Evolutionary conservation across 2,113 vertebrate species (phyloP).

Genomic region (Cyprinodon variegatus): DNA sequence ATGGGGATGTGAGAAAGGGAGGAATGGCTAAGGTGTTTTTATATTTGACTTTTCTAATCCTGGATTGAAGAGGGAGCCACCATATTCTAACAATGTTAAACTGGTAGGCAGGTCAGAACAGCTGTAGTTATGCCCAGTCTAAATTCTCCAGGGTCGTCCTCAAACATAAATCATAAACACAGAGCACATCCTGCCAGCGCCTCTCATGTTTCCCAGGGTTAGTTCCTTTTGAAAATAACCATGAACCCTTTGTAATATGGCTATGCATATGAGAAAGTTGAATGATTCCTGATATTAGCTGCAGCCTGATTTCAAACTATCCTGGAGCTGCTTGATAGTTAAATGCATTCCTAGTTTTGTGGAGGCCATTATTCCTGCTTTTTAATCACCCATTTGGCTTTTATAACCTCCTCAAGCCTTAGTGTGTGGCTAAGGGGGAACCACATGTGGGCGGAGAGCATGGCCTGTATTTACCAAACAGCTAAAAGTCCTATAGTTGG

Average conservation of each 20-base stretch:
- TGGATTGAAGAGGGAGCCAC: constrained; percentile 70
- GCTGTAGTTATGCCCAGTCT: constrained; percentile 40
- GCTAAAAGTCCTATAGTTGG: constrained; percentile 12
- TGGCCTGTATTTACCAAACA: constrained; percentile 28
- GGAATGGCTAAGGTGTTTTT: constrained; percentile 63
- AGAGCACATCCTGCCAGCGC: constrained; percentile 47
- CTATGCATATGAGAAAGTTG: constrained; percentile 34
- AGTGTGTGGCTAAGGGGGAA: constrained; percentile 69
- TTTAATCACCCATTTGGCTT: constrained; percentile 82
- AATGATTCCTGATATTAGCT: constrained; percentile 73
- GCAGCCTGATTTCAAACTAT: constrained; percentile 60
- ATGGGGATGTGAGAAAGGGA: constrained; percentile 46
- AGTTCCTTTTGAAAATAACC: constrained; percentile 40
- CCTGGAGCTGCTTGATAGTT: constrained; percentile 69
- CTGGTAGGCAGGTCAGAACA: constrained; percentile 61
- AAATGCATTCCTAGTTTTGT: constrained; percentile 82
- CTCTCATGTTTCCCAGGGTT: constrained; percentile 43
- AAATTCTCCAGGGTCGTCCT: constrained; percentile 61
- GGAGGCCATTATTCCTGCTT: constrained; percentile 81
- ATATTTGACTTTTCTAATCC: constrained; percentile 78
- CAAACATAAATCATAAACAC: constrained; percentile 63
- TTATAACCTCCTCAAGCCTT: constrained; percentile 77
- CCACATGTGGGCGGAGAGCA: constrained; percentile 77
- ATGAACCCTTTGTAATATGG: constrained; percentile 29
- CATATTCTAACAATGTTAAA: constrained; percentile 70